Conservation (phyloP, 2,797 vertebrate genomes). For the Tauraco hartlaubi region DNA sequence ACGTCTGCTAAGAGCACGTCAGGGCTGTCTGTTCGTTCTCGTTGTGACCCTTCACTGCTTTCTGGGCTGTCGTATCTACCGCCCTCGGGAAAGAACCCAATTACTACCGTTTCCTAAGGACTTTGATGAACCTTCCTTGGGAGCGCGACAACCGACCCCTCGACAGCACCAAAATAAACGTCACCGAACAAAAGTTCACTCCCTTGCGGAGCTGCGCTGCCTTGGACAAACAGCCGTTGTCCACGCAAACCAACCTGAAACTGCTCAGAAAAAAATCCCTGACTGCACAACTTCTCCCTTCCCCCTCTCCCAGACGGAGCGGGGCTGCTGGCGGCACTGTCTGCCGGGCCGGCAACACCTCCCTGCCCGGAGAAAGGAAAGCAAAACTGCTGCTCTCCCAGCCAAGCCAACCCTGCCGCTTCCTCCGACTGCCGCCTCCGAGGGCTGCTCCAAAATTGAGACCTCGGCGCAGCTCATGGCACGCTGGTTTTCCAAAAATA, state of each 20-base stretch:
- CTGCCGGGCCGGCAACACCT: neutral
- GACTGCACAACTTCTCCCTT: neutral
- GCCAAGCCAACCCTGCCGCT: neutral
- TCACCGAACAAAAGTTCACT: neutral
- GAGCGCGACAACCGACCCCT: neutral
- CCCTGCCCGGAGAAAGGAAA: neutral
- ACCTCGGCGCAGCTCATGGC: accelerated
- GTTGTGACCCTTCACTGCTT: neutral
- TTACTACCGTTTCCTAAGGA: neutral
- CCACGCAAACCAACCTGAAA: neutral
- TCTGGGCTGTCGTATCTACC: neutral
- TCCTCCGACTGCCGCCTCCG: accelerated
- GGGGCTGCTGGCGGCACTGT: accelerated
- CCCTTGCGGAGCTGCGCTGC: accelerated
- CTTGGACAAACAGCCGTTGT: neutral
- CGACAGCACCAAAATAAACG: neutral
- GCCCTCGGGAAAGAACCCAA: neutral
- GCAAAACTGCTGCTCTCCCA: neutral
- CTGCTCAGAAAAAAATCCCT: neutral
- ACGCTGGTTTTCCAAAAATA: accelerated
- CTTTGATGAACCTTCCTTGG: neutral
- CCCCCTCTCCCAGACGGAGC: accelerated
- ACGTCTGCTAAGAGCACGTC: accelerated
- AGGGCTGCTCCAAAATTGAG: neutral
- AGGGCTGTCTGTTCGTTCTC: accelerated